Conservation (phyloP, 1,140 invertebrate genomes). For the Coenobita brevimanus region DNA sequence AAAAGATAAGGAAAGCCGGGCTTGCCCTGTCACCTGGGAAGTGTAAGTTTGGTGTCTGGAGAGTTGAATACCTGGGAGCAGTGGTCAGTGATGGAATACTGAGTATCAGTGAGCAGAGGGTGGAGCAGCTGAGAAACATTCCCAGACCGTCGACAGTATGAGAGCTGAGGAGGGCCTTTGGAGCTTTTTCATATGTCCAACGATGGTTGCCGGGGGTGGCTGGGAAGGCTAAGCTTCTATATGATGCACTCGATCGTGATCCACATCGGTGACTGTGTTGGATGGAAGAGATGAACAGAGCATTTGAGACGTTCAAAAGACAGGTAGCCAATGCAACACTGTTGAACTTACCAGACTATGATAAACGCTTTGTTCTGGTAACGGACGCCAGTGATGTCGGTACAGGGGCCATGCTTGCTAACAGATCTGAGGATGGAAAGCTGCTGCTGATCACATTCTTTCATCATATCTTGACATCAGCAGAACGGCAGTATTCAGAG, state of each 20-base stretch:
- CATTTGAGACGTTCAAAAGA: too few relatives aligned
- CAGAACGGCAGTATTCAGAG: neutral
- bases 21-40: too few relatives aligned
- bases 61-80: neutral
- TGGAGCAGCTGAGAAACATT: neutral
- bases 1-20: too few relatives aligned
- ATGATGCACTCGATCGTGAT: neutral
- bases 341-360: too few relatives aligned
- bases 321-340: too few relatives aligned
- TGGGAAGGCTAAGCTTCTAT: too few relatives aligned
- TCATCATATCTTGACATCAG: too few relatives aligned
- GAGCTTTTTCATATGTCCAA: constrained; percentile 16
- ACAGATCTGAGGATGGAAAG: neutral
- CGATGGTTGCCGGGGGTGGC: constrained; percentile 1
- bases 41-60: neutral
- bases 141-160: neutral
- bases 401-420: constrained; percentile 16
- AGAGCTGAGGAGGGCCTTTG: constrained; percentile 5
- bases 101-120: neutral
- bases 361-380: too few relatives aligned
- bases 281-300: neutral
- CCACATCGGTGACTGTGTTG: neutral
- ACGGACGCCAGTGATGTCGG: constrained; percentile 14
- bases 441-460: constrained; percentile 10
- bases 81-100: neutral